Base-by-base conservation (phyloP, 2,113 vertebrate genomes). In the Heterotilapia buettikoferi region DNA sequence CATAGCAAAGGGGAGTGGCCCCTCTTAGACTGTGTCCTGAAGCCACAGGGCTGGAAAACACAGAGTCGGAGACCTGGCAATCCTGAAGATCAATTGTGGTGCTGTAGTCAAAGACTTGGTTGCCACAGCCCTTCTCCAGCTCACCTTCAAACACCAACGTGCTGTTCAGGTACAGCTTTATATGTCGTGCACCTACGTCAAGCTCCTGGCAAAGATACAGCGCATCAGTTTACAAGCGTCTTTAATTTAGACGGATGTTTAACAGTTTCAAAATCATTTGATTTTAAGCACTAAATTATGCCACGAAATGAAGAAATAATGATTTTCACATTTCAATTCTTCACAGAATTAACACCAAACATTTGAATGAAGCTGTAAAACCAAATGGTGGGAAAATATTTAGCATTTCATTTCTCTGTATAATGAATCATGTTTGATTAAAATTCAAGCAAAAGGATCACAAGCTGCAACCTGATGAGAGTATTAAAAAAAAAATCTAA, bases 101-200 rank as follows among this genome's bases (percentile, higher is more conserved):
- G 94, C 93, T 97, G 78, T 93, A 97, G 89, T 96, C 97, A 78
- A 96, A 92, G 0, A 97, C 95, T 57, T 96, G 94, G 90, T 96
- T 97, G 9, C 96, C 97, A 11, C 96, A 96, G 71, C 97, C 97
- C 94, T 96, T 97, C 87, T 96, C 95, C 91, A 99, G 94, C 71
- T 97, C 92, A 1, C 98, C 98, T 63, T 98, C 97, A 89, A 98
- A 99, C 73, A 98, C 94, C 84, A 98, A 93, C 2, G 93, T 97
- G 94, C 97, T 96, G 95, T 99, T 97, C 52, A 99, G 91, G 36
- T 99, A 99, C 18, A 99, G 81, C 92, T 97, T 98, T 90, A 99
- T 95, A 3, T 97, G 95, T 80, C 96, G 97, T 19, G 96, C 98
- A 59, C 98, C 97, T 6, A 98, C 50, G 53, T 97, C 96, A 61